Conservation (phyloP, 2,113 vertebrate species). For the Alouatta palliata region DNA sequence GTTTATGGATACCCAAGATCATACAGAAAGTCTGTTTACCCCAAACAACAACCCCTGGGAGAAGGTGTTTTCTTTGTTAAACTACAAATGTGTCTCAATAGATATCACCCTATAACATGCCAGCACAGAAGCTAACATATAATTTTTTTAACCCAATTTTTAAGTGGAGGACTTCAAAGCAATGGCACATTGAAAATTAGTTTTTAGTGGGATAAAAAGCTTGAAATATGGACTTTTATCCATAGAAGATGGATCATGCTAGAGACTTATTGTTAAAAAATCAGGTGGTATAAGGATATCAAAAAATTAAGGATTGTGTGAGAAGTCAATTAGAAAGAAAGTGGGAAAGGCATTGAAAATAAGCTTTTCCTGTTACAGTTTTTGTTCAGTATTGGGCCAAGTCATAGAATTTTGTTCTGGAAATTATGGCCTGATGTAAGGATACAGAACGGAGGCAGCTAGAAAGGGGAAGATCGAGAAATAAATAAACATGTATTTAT, state of each 20-base stretch:
- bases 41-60: neutral
- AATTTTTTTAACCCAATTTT: neutral
- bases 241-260: neutral
- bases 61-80: neutral
- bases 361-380: neutral
- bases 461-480: neutral
- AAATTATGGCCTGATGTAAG: neutral
- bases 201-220: neutral
- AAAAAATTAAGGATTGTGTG: neutral
- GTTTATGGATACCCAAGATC: neutral
- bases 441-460: neutral
- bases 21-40: neutral
- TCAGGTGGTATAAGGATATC: neutral
- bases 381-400: neutral
- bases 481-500: neutral
- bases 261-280: neutral
- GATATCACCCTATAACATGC: neutral
- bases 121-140: neutral
- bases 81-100: neutral
- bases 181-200: neutral
- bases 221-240: neutral
- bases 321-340: neutral
- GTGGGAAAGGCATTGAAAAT: neutral
- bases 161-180: neutral
- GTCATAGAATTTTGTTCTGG: neutral